These are phyloP conservation scores for Penaeus monodon DNA, from an alignment of 2,888 invertebrate genomes.

Conservation along the genomic window DNA sequence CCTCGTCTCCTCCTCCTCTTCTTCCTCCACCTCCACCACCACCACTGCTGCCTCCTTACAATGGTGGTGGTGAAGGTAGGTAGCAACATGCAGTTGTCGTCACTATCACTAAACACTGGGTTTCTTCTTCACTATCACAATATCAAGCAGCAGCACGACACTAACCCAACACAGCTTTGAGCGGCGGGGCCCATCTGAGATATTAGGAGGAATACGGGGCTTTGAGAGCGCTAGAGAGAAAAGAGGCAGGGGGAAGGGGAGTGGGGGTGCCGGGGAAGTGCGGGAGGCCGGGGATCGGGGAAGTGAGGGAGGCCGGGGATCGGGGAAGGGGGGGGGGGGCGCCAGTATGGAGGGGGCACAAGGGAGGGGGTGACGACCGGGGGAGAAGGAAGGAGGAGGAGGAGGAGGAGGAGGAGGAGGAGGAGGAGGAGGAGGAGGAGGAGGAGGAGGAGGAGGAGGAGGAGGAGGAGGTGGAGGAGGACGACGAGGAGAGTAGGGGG, in stretches of 20 bases:
- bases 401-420: neutral
- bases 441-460: neutral
- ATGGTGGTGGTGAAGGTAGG: too few species aligned
- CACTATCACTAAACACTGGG: neutral
- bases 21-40: too few species aligned
- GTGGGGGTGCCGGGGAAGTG: slow-evolving; percentile 13
- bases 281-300: slow-evolving; percentile 21
- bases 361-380: slow-evolving; percentile 6
- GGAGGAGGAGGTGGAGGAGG: neutral
- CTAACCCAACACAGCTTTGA: slow-evolving; percentile 36
- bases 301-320: neutral
- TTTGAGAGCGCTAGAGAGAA: slow-evolving; percentile 38
- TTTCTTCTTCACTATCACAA: slow-evolving; percentile 16
- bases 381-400: neutral
- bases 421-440: neutral
- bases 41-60: too few species aligned
- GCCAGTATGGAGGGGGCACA: neutral
- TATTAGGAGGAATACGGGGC: slow-evolving; percentile 46
- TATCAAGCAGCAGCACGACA: slow-evolving; percentile 23
- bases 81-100: too few species aligned
- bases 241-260: slow-evolving; percentile 34
- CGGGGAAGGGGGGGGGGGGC: neutral
- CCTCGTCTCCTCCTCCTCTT: too few species aligned
- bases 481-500: slow-evolving; percentile 1
- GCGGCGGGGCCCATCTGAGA: slow-evolving; percentile 41